These are phyloP conservation scores for Aleiodes testaceus DNA, from an alignment of 2,888 invertebrate genomes.

Conservation along the genomic window DNA sequence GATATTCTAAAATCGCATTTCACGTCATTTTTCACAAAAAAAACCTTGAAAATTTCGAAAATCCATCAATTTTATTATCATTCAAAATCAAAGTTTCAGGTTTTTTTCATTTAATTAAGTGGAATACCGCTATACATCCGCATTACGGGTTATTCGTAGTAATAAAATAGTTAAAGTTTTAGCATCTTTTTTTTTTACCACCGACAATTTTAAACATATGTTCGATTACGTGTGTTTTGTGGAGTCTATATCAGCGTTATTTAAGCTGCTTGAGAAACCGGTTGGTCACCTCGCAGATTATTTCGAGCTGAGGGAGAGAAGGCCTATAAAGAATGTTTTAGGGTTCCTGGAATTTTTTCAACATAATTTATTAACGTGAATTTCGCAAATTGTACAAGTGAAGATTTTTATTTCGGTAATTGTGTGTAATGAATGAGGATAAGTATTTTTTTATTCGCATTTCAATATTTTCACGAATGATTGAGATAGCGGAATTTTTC, in stretches of 20 bases:
- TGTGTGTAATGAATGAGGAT: too few relatives aligned
- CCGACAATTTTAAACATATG: slow-evolving; percentile 7
- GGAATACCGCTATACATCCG: too few relatives aligned
- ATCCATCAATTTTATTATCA: too few relatives aligned
- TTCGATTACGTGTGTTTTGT: slow-evolving; percentile 22
- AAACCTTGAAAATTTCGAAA: too few relatives aligned
- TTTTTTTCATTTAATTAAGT: too few relatives aligned
- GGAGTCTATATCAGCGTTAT: slow-evolving; percentile 28
- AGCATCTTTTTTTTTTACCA: not conserved
- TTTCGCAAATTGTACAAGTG: slow-evolving; percentile 7
- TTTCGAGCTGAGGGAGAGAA: slow-evolving; percentile 7
- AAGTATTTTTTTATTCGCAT: too few relatives aligned
- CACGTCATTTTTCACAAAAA: too few relatives aligned
- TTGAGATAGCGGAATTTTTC: too few relatives aligned
- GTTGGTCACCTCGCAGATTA: slow-evolving; percentile 12
- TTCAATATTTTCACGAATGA: too few relatives aligned
- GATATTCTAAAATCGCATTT: too few relatives aligned
- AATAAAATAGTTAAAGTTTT: not conserved
- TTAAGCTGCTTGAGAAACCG: slow-evolving; percentile 20
- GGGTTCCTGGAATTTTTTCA: slow-evolving; percentile 49
- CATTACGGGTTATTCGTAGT: not conserved
- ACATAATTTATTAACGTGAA: not conserved
- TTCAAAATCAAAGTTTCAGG: too few relatives aligned
- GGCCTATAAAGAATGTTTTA: slow-evolving; percentile 42
- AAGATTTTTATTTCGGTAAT: not conserved